These are phyloP conservation scores for Holothuria glaberrima DNA, from an alignment of 35 echinoderm and acorn worm genomes.

Conservation along the genomic window DNA sequence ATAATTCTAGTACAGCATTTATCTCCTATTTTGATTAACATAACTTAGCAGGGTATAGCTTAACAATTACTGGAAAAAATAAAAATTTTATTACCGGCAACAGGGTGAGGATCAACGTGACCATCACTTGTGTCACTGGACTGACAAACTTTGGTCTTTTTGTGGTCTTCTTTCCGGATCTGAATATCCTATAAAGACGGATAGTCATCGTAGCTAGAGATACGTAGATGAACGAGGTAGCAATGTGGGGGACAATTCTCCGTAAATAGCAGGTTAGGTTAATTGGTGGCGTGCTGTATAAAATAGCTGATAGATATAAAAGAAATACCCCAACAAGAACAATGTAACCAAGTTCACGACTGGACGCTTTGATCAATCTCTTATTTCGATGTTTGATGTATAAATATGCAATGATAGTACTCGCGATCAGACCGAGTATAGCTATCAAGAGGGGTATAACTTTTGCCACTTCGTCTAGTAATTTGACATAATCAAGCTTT, in stretches of 20 bases:
- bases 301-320: conserved; percentile 15
- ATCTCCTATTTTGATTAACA: too few species aligned
- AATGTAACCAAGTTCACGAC: conserved; percentile 67
- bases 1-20: too few species aligned
- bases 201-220: conserved; percentile 27
- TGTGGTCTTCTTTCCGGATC: conserved; percentile 64
- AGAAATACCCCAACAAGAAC: conserved; percentile 49
- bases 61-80: too few species aligned
- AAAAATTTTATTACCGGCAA: conserved; percentile 45
- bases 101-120: conserved; percentile 14
- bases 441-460: conserved; percentile 3
- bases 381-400: conserved; percentile 56
- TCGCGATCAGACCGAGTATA: neutral
- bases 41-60: too few species aligned
- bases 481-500: neutral
- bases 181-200: conserved; percentile 74
- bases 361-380: conserved; percentile 65
- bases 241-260: conserved; percentile 14
- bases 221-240: conserved; percentile 5
- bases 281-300: conserved; percentile 6
- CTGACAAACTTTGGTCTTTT: conserved; percentile 61
- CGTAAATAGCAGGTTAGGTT: conserved; percentile 9
- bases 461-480: neutral
- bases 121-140: conserved; percentile 45
- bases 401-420: neutral